phyloP scores from a whole-genome alignment of 2,113 vertebrate species.

The Pipra filicauda region DNA sequence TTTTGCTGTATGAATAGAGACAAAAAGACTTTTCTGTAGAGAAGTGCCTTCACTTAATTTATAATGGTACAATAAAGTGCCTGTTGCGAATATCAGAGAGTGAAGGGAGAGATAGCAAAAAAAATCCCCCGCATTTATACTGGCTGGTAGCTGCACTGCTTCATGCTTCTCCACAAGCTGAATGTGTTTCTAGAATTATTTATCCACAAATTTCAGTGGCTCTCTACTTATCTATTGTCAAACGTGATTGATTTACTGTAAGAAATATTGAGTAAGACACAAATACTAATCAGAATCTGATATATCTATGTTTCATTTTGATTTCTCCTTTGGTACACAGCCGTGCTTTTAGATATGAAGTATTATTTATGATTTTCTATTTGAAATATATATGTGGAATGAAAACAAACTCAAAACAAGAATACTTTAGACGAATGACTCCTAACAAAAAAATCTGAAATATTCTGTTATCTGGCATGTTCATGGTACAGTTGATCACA shows the following conservation, averaged over 20 bases:
- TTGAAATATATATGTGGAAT: neutral
- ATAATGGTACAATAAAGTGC: neutral
- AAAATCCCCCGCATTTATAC: neutral
- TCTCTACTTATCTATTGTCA: neutral
- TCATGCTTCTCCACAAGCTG: neutral
- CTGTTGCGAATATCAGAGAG: neutral
- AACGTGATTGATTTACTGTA: neutral
- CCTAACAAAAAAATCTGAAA: neutral
- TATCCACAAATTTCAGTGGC: neutral
- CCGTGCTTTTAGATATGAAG: neutral
- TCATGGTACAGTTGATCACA: neutral
- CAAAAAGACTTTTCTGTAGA: neutral
- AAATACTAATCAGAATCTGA: neutral
- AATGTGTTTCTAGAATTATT: neutral
- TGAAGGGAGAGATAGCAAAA: neutral
- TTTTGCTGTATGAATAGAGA: neutral
- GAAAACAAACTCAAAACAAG: neutral
- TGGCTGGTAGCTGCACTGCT: neutral
- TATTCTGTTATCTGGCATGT: neutral
- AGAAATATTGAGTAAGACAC: neutral
- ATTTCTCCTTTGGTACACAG: neutral
- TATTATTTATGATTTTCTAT: neutral
- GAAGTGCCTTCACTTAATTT: neutral
- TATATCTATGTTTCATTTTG: neutral
- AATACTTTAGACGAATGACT: constrained; percentile 3